A percentile compares a stretch with the other conserved stretches of the same genome.
phyloP scores from a whole-genome alignment of 2,888 invertebrate genomes.

The Laothoe populi region DNA sequence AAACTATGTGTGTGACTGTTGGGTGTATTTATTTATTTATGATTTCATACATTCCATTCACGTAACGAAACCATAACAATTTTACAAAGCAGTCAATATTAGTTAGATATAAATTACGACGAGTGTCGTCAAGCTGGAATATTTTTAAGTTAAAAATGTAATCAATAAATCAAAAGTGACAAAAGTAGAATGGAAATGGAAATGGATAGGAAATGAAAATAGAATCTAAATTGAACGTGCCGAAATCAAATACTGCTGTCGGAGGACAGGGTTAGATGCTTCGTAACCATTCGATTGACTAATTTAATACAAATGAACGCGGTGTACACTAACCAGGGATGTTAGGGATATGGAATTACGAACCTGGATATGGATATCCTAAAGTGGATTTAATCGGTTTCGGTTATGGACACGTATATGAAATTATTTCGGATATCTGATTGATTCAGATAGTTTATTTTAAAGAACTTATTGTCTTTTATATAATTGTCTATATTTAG shows the following conservation, averaged over 20 bases:
- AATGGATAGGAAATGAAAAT: constrained; percentile 57
- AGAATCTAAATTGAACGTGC: constrained; percentile 54
- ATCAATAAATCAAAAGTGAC: constrained; percentile 53
- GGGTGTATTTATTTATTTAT: no score
- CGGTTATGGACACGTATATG: no score
- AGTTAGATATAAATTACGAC: constrained; percentile 1
- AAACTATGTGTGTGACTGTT: no score
- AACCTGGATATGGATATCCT: no score
- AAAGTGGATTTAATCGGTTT: no score
- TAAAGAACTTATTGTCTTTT: no score
- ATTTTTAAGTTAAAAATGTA: constrained; percentile 43
- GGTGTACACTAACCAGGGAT: background rate
- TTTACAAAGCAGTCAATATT: background rate
- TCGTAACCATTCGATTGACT: background rate
- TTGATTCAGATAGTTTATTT: no score
- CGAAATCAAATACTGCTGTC: constrained; percentile 50
- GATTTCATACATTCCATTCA: no score
- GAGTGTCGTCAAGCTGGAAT: constrained; percentile 31
- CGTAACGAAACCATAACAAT: no score
- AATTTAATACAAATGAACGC: constrained; percentile 19
- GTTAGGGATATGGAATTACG: no score
- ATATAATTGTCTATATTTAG: no score
- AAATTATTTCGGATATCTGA: no score
- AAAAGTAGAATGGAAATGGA: constrained; percentile 54
- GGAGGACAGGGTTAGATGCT: constrained; percentile 31